A percentile compares a stretch with the other conserved stretches of the same genome.
These are phyloP conservation scores for Osedax fenrisi DNA, from an alignment of 2,888 invertebrate genomes.

Conservation along the genomic window DNA sequence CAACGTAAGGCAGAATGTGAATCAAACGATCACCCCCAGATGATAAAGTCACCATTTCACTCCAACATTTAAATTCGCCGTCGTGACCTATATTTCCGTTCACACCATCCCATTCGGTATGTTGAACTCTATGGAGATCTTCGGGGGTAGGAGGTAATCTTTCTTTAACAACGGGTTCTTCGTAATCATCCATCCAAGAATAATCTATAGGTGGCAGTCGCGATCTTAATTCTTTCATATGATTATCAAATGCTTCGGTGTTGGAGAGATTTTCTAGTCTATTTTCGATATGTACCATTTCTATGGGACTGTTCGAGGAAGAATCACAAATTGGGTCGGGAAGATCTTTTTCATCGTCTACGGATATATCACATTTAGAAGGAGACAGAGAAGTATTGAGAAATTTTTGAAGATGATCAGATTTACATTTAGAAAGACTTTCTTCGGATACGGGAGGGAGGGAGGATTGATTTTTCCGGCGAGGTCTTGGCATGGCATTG, in stretches of 20 bases:
- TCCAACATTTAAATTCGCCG: slow-evolving; percentile 73
- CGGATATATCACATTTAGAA: slow-evolving; percentile 9
- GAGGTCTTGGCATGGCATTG: slow-evolving; percentile 41
- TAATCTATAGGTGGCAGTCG: slow-evolving; percentile 59
- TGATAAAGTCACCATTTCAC: slow-evolving; percentile 66
- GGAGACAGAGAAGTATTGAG: slow-evolving; percentile 43
- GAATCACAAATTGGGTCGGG: not conserved
- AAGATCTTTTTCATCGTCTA: not conserved
- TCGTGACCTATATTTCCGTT: slow-evolving; percentile 53
- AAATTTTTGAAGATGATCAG: slow-evolving; percentile 51
- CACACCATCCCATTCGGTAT: slow-evolving; percentile 50
- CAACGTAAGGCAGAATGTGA: slow-evolving; percentile 87
- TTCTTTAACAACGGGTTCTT: slow-evolving; percentile 13
- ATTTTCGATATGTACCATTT: not conserved
- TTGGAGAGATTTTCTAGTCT: not conserved
- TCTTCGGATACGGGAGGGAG: slow-evolving; percentile 37
- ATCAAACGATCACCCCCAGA: slow-evolving; percentile 68
- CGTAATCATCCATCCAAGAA: slow-evolving; percentile 29
- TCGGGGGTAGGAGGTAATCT: slow-evolving; percentile 21
- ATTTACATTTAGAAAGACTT: slow-evolving; percentile 46
- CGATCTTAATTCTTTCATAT: slow-evolving; percentile 54
- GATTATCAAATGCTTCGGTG: not conserved
- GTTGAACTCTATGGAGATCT: slow-evolving; percentile 43
- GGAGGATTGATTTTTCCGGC: slow-evolving; percentile 39
- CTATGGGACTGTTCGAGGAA: slow-evolving; percentile 14